A percentile compares a stretch with the other conserved stretches of the same genome.
Evolutionary conservation across 2,113 vertebrate species (phyloP).

Genomic region (Pterocles gutturalis): DNA sequence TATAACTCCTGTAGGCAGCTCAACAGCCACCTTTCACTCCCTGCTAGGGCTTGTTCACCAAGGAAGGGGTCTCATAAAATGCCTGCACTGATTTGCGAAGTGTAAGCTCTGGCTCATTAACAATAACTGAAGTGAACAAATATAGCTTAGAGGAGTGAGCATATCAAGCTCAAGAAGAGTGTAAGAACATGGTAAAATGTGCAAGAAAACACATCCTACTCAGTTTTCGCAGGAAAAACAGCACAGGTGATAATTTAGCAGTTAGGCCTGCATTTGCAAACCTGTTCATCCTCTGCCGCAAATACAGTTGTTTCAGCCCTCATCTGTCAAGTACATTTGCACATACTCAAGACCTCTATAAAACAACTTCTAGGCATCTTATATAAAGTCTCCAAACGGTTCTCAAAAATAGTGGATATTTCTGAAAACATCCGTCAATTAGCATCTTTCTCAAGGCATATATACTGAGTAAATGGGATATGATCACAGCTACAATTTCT

Average conservation of each 20-base stretch:
- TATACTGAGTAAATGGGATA: slow-evolving; percentile 8
- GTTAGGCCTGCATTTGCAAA: not conserved
- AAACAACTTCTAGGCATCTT: not conserved
- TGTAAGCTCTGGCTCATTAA: not conserved
- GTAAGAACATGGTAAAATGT: not conserved
- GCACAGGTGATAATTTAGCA: slow-evolving; percentile 1
- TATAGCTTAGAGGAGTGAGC: not conserved
- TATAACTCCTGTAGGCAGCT: not conserved
- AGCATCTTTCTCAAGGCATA: not conserved
- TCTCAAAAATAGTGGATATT: not conserved
- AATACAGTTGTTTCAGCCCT: slow-evolving; percentile 6
- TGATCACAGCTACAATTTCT: slow-evolving; percentile 35
- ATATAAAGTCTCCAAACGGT: not conserved
- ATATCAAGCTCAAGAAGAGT: not conserved
- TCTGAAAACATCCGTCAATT: slow-evolving; percentile 11
- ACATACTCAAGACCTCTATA: not conserved
- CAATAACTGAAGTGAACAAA: not conserved
- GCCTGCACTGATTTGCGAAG: not conserved
- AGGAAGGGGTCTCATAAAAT: not conserved
- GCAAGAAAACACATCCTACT: not conserved
- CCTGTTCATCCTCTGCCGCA: not conserved
- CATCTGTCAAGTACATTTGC: not conserved
- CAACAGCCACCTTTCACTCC: not conserved
- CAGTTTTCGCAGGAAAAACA: not conserved
- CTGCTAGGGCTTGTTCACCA: not conserved